Percentiles rank a stretch among this genome's conserved stretches.
phyloP scores from a whole-genome alignment of 1,140 invertebrate species.

The Batillaria attramentaria region DNA sequence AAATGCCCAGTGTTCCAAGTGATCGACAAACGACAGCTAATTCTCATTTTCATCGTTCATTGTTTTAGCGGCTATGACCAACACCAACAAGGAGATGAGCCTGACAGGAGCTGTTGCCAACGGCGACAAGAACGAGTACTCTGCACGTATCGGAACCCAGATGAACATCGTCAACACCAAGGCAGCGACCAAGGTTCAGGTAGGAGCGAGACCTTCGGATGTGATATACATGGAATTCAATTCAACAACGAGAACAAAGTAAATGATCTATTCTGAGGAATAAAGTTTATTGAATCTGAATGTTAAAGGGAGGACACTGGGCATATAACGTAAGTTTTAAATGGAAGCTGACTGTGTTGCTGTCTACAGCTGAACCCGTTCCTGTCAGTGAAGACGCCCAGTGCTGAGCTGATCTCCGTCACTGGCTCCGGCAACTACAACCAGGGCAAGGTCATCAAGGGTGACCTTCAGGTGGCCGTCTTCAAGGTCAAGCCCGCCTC shows the following conservation, averaged over 20 bases:
- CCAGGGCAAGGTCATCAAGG: constrained; percentile 20
- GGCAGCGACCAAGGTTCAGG: constrained; percentile 19
- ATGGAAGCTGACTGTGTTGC: background rate
- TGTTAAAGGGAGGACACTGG: no score
- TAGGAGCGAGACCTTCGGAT: no score
- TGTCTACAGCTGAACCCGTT: constrained; percentile 9
- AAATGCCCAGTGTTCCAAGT: no score
- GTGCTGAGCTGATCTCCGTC: constrained; percentile 25
- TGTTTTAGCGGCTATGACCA: constrained; percentile 45
- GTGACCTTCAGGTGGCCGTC: background rate
- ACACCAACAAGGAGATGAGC: constrained; percentile 47
- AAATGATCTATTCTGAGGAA: no score
- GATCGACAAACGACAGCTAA: no score
- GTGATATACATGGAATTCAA: no score
- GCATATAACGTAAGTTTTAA: no score
- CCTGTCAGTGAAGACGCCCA: constrained; percentile 30
- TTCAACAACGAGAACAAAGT: no score
- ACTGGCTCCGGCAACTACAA: constrained; percentile 30
- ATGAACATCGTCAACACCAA: constrained; percentile 15
- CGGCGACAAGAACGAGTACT: constrained; percentile 42
- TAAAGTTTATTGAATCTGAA: no score
- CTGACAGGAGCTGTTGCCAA: constrained; percentile 36
- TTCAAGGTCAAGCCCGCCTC: constrained; percentile 1
- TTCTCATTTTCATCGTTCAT: no score
- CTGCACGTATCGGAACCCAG: constrained; percentile 37